Evolutionary conservation across 2,888 invertebrate species (phyloP).

Genomic region (Homarus gammarus): DNA sequence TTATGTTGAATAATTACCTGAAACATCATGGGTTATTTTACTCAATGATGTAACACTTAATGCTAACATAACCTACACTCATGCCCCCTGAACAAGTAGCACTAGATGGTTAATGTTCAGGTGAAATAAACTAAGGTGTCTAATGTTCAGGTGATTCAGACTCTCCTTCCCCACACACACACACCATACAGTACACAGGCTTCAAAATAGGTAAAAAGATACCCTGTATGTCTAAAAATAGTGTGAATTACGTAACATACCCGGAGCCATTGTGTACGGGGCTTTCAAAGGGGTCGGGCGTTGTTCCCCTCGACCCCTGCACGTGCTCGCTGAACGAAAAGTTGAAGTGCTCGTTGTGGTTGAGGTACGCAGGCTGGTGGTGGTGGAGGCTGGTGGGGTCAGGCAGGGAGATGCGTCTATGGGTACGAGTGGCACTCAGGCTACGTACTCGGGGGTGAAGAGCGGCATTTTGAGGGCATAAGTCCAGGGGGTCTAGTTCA

Average conservation of each 20-base stretch:
- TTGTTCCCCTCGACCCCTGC: neutral
- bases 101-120: no score
- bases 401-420: neutral
- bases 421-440: conserved; percentile 16
- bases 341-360: neutral
- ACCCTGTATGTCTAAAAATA: neutral
- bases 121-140: no score
- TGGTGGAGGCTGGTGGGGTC: neutral
- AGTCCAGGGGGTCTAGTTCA: conserved; percentile 1
- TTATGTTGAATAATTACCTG: neutral
- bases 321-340: conserved; percentile 19
- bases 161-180: no score
- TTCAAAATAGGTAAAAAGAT: neutral
- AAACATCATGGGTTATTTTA: no score
- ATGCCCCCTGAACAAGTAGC: no score
- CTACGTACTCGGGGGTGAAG: neutral
- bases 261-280: neutral
- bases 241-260: neutral
- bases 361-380: neutral
- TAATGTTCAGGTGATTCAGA: no score
- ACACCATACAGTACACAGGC: no score
- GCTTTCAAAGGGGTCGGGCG: neutral
- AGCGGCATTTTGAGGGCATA: neutral
- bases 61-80: no score
- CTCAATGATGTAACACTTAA: no score